Base-by-base conservation (phyloP, 2,888 invertebrate species). In the Junonia oenone region DNA sequence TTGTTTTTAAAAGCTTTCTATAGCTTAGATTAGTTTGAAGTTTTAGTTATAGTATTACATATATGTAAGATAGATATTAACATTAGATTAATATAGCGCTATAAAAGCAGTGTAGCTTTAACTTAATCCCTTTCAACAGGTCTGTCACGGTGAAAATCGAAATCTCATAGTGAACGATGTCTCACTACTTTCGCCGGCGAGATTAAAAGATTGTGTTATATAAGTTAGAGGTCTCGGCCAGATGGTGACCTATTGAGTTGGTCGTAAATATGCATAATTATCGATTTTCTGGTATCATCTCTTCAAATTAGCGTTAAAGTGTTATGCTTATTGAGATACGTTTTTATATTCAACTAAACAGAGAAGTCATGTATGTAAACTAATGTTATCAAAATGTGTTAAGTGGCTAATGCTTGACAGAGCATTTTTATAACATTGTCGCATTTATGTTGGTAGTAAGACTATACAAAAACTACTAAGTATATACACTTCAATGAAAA, bases 151-250 rank as follows among this genome's bases (percentile, higher is more conserved):
- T 69, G 83, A 86, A 85, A 85, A 79, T 76, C 68, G 75, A 77
- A 78, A 77, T 75, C 75, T 66, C 63, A 51, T 51, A 66, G 61
- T 69, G 17, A 15, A 4, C 38, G 38, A 19, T 73, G 73, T 63
- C n/a, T 33, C 56, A 68, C 81, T 67, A 73, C 82, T 84, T 83
- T 86, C 84, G 75, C 80, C 26, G 37, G 26, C n/a, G 61, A 47
- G 64, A 68, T 67, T 33, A 40, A 46, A 58, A 58, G 11, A 47
- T 35, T 51, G 45, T 6, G 37, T 84, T 82, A 76, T 72, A 69
- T 79, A 85, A 85, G 66, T 58, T 66, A 66, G 66, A 78, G 86
- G 84, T 84, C 85, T 86, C 75, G 86, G 84, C 75, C 85, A 81
- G 50, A 56, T 62, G 58, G 65, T 74, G 80, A 77, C 77, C 77